Evolutionary conservation across 2,113 vertebrate genomes (phyloP), one percentile per base, ranked within the genome.

Genomic region (Cynoglossus semilaevis): DNA sequence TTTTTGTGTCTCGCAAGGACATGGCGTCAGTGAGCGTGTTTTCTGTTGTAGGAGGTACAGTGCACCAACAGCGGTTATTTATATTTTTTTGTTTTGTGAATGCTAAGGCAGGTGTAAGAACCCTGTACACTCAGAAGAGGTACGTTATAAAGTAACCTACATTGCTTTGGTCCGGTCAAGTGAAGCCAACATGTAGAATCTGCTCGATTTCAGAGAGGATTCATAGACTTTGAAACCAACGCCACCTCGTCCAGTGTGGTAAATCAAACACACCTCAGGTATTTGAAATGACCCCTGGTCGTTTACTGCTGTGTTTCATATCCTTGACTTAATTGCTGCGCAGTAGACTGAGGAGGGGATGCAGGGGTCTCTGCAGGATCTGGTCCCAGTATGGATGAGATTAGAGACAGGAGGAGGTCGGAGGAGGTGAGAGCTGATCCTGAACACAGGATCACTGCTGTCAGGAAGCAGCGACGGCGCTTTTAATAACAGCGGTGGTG

Each of bases 381-480:
- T 75, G 72, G 53, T 84, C 61, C 51, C 71, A 72, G 67, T 80
- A 69, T 68, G 62, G 29, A 13, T 12, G 56, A 82, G 76, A 82
- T 85, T 74, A 83, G 69, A 80, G 79, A 78, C 72, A 67, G 19
- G 65, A 62, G 54, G 69, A 76, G 69, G 58, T 70, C 40, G 43
- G 62, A 49, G 45, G 77, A 86, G 74, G 77, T 74, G 84, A 82
- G 76, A 80, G 56, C 65, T 85, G 84, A 85, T 85, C 64, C 63
- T 52, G 8, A 80, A 63, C 83, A 80, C 66, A 74, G 85, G 85
- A 82, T 79, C 58, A 70, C 74, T 60, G 22, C 22, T 29, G 22
- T 81, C 66, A 58, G 19, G 58, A 51, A 74, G 50, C 67, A 36
- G 51, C 11, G 34, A 17, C 48, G 54, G 59, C 65, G 22, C 43